A percentile compares a stretch with the other conserved stretches of the same genome.
phyloP scores from a whole-genome alignment of 1,140 invertebrate species.

The Temnothorax longispinosus region DNA sequence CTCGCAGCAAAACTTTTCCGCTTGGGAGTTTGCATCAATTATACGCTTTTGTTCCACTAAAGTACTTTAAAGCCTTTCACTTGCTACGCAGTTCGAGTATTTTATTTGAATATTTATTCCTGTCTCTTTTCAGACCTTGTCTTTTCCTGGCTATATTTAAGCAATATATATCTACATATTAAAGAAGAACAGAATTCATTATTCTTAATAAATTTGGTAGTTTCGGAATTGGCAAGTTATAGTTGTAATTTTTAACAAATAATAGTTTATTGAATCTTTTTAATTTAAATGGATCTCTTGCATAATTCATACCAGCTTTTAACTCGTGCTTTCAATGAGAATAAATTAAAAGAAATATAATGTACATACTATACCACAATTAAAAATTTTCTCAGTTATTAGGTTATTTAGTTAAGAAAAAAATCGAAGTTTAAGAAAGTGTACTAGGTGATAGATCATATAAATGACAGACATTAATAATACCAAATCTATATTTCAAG shows the following conservation, averaged over 20 bases:
- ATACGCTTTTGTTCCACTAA: conserved; percentile 47
- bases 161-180: background rate
- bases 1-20: conserved; percentile 39
- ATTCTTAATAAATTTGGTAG: background rate
- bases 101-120: conserved; percentile 37
- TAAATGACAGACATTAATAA: conserved; percentile 13
- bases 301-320: background rate
- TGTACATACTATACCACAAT: background rate
- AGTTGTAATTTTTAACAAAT: background rate
- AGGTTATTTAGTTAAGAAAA: background rate
- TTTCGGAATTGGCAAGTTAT: background rate
- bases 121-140: background rate
- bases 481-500: conserved; percentile 24
- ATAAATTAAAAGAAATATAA: background rate
- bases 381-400: background rate
- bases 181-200: background rate
- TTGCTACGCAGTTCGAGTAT: conserved; percentile 33
- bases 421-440: conserved; percentile 2
- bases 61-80: conserved; percentile 49
- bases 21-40: conserved; percentile 56
- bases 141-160: background rate
- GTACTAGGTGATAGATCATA: conserved; percentile 9
- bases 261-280: background rate
- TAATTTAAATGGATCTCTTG: background rate
- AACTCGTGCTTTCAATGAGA: background rate